Base-by-base conservation (phyloP, 1,140 invertebrate genomes). In the Grapholita molesta region DNA sequence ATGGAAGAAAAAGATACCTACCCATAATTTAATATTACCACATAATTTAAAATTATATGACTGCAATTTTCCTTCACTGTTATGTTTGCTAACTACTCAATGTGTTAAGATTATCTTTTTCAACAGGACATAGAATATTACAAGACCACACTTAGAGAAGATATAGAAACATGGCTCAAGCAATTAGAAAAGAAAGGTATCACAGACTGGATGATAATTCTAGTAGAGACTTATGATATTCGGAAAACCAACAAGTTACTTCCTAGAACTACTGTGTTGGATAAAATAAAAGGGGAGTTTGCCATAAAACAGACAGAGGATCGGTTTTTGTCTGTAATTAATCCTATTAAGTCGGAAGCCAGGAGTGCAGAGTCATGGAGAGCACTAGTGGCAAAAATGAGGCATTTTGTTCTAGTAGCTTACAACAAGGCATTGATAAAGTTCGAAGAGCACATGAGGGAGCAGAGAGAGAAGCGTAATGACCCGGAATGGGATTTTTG, bases 211-310 rank as follows among this genome's bases (percentile, higher is more conserved):
- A 94, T 99, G 94, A 97, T 99, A 80, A 94, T 99, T 57, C 91
- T 99, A 70, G 97, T 99, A 32, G 97, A 98, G 92, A 97, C 96
- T 64, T 96, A 97, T 90, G 98, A 99, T 92, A 95, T 96, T 79
- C 96, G 96, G 79, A 97, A 97, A 88, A 95, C 95, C 42, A 99
- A 98, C 88, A 99, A 99, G 92, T 89, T 99, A 21, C 90, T 99
- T 61, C 97, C 97, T 23, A 94, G 98, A 77, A 97, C 97, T 64
- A 98, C 98, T 30, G 98, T 99, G 23, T 92, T 98, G 70, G 98
- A 99, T 92, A 99, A 98, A 94, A 97, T 99, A 65, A 96, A 97
- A 70, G 96, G 94, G 84, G 98, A 99, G 90, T 99, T 99, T 94
- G 97, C 96, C 65, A 94, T 95, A 15, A 99, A 99, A 92, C 96